phyloP scores from a whole-genome alignment of 2,113 vertebrate species.

The Hipposideros armiger region DNA sequence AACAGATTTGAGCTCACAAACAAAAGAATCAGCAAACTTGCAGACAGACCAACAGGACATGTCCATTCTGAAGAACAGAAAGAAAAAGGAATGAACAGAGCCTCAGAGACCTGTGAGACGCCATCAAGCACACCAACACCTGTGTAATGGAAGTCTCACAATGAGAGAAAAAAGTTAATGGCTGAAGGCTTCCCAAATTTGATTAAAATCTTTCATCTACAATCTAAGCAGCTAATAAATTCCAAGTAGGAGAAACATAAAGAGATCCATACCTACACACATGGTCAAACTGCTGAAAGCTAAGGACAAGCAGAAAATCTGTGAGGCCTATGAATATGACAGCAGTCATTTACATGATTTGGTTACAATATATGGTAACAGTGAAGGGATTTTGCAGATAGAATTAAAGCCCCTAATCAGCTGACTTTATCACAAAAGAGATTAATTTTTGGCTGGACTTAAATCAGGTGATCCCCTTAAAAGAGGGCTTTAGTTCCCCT shows the following conservation, averaged over 20 bases:
- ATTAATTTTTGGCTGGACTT: not conserved
- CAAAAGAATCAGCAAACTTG: not conserved
- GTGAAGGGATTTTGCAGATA: not conserved
- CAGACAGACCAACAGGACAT: too few relatives aligned
- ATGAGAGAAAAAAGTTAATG: not conserved
- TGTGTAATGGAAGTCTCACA: not conserved
- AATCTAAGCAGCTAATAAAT: not conserved
- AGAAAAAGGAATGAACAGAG: too few relatives aligned
- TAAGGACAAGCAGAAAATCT: not conserved
- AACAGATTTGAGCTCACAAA: not conserved
- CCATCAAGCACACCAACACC: not conserved
- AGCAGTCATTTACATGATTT: not conserved
- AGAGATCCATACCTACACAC: not conserved
- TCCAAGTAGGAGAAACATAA: conserved; percentile 37
- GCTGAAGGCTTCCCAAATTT: not conserved
- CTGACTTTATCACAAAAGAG: not conserved
- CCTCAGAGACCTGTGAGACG: not conserved
- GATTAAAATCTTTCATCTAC: not conserved
- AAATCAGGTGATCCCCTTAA: not conserved
- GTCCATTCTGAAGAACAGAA: too few relatives aligned
- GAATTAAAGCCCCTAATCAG: not conserved
- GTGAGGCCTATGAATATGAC: not conserved
- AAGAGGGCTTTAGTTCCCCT: not conserved
- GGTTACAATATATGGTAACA: not conserved
- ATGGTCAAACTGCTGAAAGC: not conserved